phyloP scores from a whole-genome alignment of 2,113 vertebrate species.

The Albula glossodonta region DNA sequence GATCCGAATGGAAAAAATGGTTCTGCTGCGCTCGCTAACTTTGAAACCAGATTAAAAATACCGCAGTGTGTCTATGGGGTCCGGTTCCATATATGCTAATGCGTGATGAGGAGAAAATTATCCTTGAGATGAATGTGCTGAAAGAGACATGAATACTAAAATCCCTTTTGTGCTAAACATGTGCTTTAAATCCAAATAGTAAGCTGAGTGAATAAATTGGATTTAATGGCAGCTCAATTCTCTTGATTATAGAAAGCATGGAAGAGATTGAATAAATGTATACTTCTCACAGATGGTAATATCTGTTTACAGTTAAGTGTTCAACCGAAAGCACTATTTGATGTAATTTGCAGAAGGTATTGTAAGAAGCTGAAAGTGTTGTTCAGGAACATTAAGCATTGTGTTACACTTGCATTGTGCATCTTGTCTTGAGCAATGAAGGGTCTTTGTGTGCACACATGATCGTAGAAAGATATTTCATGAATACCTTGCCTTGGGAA shows the following conservation, averaged over 20 bases:
- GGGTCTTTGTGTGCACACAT: no score
- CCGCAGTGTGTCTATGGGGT: background rate
- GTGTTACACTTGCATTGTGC: no score
- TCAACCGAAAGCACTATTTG: background rate
- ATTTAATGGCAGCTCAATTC: background rate
- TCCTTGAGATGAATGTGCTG: background rate
- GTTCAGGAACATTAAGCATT: no score
- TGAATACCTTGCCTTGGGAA: no score
- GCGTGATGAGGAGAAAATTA: background rate
- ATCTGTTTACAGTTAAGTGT: background rate
- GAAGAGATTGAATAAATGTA: background rate
- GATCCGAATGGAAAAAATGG: background rate
- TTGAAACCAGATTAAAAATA: background rate
- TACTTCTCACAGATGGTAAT: background rate
- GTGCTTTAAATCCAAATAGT: background rate
- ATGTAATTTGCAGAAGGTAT: background rate
- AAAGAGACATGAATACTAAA: background rate
- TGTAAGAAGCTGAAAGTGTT: background rate
- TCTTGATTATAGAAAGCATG: background rate
- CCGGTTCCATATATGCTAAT: background rate
- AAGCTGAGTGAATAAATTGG: background rate
- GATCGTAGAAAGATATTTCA: no score
- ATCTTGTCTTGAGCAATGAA: no score
- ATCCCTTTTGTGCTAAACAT: background rate
- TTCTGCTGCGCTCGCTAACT: background rate